Percentiles rank a stretch among this genome's conserved stretches.
Evolutionary conservation across 2,888 invertebrate species (phyloP).

Genomic region (Orchesella flavescens): DNA sequence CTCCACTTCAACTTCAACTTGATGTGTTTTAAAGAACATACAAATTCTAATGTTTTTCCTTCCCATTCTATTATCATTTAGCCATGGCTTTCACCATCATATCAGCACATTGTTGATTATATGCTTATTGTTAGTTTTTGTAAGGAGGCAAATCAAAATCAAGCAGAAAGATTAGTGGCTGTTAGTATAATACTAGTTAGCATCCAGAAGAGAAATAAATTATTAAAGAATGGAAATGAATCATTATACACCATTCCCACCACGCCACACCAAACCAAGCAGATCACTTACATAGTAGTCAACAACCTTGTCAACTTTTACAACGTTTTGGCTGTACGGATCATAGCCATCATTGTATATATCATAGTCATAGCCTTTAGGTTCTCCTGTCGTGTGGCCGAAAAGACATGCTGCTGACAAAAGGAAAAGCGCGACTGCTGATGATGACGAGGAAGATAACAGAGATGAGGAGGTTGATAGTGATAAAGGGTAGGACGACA

Average conservation of each 20-base stretch:
- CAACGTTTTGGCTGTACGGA: constrained; percentile 51
- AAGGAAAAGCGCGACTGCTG: constrained; percentile 53
- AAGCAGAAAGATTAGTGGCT: too few relatives aligned
- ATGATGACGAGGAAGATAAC: constrained; percentile 13
- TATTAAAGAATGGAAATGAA: neutral
- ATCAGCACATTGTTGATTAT: too few relatives aligned
- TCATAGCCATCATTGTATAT: constrained; percentile 61
- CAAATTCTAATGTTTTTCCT: too few relatives aligned
- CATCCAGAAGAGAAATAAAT: neutral
- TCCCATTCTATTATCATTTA: too few relatives aligned
- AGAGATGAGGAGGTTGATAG: constrained; percentile 16
- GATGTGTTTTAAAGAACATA: too few relatives aligned
- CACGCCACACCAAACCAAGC: too few relatives aligned
- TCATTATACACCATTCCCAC: too few relatives aligned
- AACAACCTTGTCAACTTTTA: constrained; percentile 68
- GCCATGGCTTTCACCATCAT: too few relatives aligned
- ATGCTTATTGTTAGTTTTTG: too few relatives aligned
- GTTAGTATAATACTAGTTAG: too few relatives aligned
- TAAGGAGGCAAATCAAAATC: too few relatives aligned
- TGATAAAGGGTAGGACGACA: constrained; percentile 33
- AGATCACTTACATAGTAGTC: constrained; percentile 69
- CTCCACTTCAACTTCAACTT: too few relatives aligned
- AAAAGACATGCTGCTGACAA: constrained; percentile 51
- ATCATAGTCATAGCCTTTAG: constrained; percentile 60
- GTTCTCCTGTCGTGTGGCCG: constrained; percentile 42